These are phyloP conservation scores for Drosophila quinaria DNA, from an alignment of 2,888 invertebrate species.

Conservation along the genomic window DNA sequence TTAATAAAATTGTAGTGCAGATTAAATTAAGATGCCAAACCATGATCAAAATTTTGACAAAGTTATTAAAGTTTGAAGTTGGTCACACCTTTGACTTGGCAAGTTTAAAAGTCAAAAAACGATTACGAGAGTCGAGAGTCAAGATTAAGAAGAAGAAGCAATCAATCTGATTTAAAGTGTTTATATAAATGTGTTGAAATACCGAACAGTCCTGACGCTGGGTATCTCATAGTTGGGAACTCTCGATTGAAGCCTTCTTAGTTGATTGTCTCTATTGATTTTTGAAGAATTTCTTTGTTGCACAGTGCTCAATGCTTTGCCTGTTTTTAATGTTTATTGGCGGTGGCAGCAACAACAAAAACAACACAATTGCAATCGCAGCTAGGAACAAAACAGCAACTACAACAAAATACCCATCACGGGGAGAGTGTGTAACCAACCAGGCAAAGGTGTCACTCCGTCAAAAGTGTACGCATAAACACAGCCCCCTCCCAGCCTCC, in stretches of 20 bases:
- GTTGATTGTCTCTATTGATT: slow-evolving; percentile 53
- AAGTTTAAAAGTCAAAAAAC: no score
- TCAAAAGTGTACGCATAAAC: slow-evolving; percentile 33
- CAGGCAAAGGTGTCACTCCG: slow-evolving; percentile 58
- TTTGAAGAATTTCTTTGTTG: slow-evolving; percentile 70
- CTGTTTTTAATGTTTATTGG: slow-evolving; percentile 75
- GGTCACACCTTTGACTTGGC: no score
- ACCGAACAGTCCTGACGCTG: not conserved
- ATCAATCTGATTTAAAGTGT: no score
- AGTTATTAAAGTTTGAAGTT: no score
- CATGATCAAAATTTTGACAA: no score
- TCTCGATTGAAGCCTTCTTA: not conserved
- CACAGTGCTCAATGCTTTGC: slow-evolving; percentile 30
- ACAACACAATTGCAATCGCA: slow-evolving; percentile 18
- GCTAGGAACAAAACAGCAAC: slow-evolving; percentile 3
- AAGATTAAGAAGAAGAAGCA: no score
- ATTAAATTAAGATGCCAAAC: no score
- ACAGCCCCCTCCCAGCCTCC: not conserved
- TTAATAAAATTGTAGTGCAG: no score
- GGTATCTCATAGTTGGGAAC: not conserved
- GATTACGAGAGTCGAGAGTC: no score
- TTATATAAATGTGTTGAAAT: no score
- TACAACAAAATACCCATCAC: slow-evolving; percentile 40
- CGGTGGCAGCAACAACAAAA: slow-evolving; percentile 56
- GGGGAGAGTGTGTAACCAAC: slow-evolving; percentile 51